Evolutionary conservation across 2,113 vertebrate species (phyloP).

Genomic region (Ariopsis seemanni): DNA sequence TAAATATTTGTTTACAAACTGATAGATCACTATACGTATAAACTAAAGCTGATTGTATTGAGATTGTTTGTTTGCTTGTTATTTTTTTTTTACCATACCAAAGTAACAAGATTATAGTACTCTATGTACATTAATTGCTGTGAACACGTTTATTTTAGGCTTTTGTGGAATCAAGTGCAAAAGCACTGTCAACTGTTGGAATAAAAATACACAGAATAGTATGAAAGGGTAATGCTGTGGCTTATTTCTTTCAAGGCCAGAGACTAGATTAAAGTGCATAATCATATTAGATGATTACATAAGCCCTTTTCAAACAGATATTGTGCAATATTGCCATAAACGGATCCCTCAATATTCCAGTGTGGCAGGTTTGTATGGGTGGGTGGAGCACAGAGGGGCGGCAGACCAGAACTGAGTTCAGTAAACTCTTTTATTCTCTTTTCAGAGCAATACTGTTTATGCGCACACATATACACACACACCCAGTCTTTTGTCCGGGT

Average conservation of each 20-base stretch:
- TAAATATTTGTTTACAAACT: neutral
- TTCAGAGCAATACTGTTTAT: too few relatives aligned
- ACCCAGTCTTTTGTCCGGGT: too few relatives aligned
- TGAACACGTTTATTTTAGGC: neutral
- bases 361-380: too few relatives aligned
- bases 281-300: too few relatives aligned
- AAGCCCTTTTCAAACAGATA: too few relatives aligned
- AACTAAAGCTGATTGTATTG: neutral
- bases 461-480: too few relatives aligned
- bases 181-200: neutral
- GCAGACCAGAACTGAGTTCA: too few relatives aligned
- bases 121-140: neutral
- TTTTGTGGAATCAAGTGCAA: neutral
- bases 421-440: too few relatives aligned
- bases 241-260: neutral
- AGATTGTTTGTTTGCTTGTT: neutral
- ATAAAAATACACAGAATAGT: neutral
- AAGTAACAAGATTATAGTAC: neutral
- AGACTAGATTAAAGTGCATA: neutral
- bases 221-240: neutral
- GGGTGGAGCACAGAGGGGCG: too few relatives aligned
- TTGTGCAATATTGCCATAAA: too few relatives aligned
- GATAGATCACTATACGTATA: neutral
- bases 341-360: too few relatives aligned
- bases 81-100: neutral